Percentiles rank a stretch among this genome's conserved stretches.
These are phyloP conservation scores for Anser brachyrhynchus DNA, from an alignment of 2,113 vertebrate genomes.

Conservation along the genomic window DNA sequence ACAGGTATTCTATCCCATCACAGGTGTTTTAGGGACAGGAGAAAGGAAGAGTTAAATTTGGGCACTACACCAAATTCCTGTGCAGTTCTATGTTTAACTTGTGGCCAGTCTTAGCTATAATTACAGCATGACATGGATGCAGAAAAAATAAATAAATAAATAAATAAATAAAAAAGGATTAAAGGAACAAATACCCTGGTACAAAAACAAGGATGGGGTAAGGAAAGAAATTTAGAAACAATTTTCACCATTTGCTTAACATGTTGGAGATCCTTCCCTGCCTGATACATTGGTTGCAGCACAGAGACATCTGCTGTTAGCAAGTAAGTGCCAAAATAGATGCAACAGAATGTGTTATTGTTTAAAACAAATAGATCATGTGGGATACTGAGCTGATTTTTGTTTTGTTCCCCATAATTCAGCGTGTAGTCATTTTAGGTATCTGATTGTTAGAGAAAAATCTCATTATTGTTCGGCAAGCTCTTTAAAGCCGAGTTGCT, in stretches of 20 bases:
- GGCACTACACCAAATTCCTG: not conserved
- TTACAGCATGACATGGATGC: not conserved
- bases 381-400: constrained; percentile 61
- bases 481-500: constrained; percentile 49
- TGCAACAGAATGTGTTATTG: constrained; percentile 53
- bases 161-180: not conserved
- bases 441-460: constrained; percentile 54
- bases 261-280: constrained; percentile 36
- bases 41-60: not conserved
- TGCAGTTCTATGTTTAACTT: not conserved
- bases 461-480: constrained; percentile 53
- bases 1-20: not conserved
- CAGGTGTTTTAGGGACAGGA: not conserved
- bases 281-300: constrained; percentile 21
- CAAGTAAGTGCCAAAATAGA: constrained; percentile 35
- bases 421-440: constrained; percentile 46
- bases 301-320: constrained; percentile 60
- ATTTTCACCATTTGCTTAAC: constrained; percentile 46
- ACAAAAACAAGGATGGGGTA: not conserved
- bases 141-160: not conserved
- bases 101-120: not conserved
- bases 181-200: not conserved
- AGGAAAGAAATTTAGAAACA: constrained; percentile 40
- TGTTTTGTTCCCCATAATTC: constrained; percentile 60
- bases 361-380: constrained; percentile 70